A percentile compares a stretch with the other conserved stretches of the same genome.
Conservation (phyloP, 2,113 vertebrate genomes). For the Anas platyrhynchos region DNA sequence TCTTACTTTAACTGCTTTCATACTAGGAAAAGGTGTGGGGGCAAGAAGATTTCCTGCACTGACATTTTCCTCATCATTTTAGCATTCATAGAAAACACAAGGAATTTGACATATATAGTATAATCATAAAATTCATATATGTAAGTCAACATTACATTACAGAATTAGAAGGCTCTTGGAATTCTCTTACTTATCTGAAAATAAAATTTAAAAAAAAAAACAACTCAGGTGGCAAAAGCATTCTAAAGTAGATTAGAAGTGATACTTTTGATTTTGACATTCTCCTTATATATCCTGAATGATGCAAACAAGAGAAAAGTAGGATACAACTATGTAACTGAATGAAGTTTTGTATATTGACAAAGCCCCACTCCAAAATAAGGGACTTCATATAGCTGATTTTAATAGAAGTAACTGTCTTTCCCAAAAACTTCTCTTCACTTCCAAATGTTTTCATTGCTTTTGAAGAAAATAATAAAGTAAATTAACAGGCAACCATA, state of each 20-base stretch:
- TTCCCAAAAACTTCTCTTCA: background rate
- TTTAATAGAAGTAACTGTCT: background rate
- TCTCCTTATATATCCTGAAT: background rate
- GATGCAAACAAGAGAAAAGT: background rate
- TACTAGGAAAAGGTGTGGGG: background rate
- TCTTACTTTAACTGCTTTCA: background rate
- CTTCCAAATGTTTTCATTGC: background rate
- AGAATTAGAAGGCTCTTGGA: background rate
- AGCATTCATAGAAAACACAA: background rate
- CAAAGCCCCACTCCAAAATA: background rate
- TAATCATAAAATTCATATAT: background rate
- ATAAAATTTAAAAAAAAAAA: background rate
- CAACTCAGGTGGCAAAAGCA: background rate
- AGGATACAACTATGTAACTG: background rate
- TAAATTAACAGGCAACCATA: background rate
- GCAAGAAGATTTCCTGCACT: background rate
- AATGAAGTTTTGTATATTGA: background rate
- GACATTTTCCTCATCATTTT: background rate
- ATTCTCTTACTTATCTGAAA: background rate
- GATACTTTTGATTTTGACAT: background rate
- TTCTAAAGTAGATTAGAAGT: background rate
- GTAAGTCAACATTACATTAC: background rate
- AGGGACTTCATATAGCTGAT: background rate
- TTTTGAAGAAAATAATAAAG: background rate
- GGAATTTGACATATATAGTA: background rate